phyloP scores from a whole-genome alignment of 2,113 vertebrate species.

The Micronisus gabar region DNA sequence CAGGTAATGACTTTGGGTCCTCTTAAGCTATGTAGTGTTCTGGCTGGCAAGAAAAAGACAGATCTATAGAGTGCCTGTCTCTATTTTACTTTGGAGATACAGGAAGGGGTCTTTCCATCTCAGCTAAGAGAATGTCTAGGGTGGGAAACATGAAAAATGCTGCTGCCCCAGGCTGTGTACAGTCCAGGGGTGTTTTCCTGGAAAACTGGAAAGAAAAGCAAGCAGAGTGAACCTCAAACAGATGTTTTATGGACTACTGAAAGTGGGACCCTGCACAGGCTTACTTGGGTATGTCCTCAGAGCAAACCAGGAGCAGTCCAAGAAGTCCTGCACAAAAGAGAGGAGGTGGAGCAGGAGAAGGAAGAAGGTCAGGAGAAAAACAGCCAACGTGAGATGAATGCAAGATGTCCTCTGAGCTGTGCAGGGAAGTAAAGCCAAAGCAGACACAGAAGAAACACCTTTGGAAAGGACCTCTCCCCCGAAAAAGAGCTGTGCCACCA shows the following conservation, averaged over 20 bases:
- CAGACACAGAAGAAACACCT: neutral
- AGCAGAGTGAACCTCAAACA: neutral
- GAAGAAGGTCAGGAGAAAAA: neutral
- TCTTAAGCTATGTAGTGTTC: neutral
- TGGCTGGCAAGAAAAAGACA: neutral
- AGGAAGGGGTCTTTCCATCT: neutral
- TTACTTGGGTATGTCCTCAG: neutral
- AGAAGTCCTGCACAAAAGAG: neutral
- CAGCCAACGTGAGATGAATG: neutral
- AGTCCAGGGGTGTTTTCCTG: neutral
- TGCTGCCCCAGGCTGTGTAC: neutral
- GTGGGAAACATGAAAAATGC: neutral
- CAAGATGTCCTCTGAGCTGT: neutral
- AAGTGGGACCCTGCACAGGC: neutral
- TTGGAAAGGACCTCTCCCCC: neutral
- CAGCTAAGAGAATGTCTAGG: neutral
- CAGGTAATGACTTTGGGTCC: neutral
- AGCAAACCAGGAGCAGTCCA: neutral
- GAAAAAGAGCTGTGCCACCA: neutral
- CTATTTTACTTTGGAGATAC: neutral
- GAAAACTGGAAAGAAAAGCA: neutral
- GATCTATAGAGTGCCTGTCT: neutral
- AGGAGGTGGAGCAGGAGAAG: neutral
- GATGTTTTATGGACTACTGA: neutral
- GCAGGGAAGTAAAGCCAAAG: neutral